Evolutionary conservation across 2,797 vertebrate genomes (phyloP).

Genomic region (Bradypus variegatus): DNA sequence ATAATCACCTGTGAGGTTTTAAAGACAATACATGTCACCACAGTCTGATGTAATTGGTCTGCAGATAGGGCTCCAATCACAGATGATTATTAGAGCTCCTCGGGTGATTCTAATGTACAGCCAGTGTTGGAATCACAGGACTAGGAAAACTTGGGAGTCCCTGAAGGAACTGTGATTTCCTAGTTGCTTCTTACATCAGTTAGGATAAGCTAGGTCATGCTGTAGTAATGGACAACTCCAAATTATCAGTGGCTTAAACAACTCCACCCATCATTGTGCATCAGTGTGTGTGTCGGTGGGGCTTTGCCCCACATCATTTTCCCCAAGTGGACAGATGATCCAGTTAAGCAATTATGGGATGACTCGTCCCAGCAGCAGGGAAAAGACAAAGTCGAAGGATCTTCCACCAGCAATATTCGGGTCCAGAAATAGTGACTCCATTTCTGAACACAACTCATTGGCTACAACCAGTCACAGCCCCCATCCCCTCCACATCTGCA

Average conservation of each 20-base stretch:
- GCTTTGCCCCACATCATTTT: not conserved
- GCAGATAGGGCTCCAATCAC: not conserved
- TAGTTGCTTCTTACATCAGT: not conserved
- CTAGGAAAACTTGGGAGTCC: not conserved
- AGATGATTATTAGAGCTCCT: not conserved
- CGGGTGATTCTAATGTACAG: not conserved
- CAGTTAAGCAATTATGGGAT: not conserved
- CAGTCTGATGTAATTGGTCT: not conserved
- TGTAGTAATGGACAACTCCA: not conserved
- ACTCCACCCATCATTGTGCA: not conserved
- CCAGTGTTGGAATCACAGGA: not conserved
- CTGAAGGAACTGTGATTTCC: not conserved
- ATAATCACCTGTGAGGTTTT: not conserved
- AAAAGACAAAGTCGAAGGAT: not conserved
- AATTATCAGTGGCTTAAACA: not conserved
- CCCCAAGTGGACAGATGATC: not conserved
- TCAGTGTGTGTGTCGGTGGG: too few species aligned
- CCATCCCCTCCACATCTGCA: too few species aligned
- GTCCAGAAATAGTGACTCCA: not conserved
- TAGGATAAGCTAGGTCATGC: not conserved
- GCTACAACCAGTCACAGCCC: not conserved
- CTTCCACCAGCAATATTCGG: not conserved
- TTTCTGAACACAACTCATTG: not conserved
- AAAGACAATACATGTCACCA: not conserved
- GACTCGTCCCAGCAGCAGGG: not conserved